Percentiles rank a stretch among this genome's conserved stretches.
Evolutionary conservation across 2,113 vertebrate species (phyloP).

Genomic region (Sylvia atricapilla): DNA sequence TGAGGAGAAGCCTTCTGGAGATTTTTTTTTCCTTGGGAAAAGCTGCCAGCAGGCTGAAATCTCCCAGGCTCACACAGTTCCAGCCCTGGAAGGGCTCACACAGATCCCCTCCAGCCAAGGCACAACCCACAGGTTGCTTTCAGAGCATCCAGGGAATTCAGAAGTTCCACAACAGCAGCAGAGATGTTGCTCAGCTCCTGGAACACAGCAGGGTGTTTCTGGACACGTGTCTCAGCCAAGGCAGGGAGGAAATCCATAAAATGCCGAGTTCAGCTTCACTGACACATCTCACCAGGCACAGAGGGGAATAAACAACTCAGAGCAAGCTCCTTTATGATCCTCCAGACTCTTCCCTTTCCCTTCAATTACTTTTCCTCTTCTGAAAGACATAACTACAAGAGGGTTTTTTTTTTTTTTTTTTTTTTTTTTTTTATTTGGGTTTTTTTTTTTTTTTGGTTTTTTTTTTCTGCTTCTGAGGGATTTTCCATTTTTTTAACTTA

Average conservation of each 20-base stretch:
- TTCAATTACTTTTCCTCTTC: neutral
- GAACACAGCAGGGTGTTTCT: neutral
- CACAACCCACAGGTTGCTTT: fast-evolving
- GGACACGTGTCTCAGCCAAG: neutral
- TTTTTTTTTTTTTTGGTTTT: no score
- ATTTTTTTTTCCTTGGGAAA: no score
- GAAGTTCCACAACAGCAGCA: neutral
- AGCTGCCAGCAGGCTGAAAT: no score
- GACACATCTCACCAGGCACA: neutral
- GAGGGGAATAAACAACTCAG: neutral
- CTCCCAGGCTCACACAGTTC: neutral
- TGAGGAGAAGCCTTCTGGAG: no score
- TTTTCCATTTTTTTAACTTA: neutral
- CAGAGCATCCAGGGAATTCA: neutral
- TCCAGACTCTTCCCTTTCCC: neutral
- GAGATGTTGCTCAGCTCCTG: neutral
- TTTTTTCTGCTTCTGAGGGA: neutral
- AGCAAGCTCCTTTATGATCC: neutral
- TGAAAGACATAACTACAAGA: neutral
- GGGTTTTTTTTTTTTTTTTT: neutral
- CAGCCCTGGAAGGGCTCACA: neutral
- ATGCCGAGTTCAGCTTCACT: neutral
- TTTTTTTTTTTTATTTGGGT: neutral
- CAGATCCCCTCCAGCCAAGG: neutral
- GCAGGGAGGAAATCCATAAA: neutral